Evolutionary conservation across 1,140 invertebrate species (phyloP).

Genomic region (Drosophila baimaii): DNA sequence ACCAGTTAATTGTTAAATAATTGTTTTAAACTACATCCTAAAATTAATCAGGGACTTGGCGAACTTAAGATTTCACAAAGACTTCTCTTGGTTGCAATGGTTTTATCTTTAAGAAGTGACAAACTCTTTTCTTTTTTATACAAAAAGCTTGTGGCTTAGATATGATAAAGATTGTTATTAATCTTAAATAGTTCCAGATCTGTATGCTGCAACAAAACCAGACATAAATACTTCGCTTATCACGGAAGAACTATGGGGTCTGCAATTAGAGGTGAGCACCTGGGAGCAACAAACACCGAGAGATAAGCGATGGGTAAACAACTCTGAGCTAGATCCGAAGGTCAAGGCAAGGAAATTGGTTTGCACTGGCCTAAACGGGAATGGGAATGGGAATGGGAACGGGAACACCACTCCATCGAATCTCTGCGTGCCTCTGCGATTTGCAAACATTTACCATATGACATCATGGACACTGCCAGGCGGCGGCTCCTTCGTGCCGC

Average conservation of each 20-base stretch:
- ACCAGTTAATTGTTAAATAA: too few relatives aligned
- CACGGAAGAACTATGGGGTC: neutral
- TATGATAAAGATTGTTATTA: too few relatives aligned
- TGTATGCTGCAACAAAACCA: too few relatives aligned
- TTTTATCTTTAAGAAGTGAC: too few relatives aligned
- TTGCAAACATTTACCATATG: slow-evolving; percentile 26
- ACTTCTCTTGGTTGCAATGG: too few relatives aligned
- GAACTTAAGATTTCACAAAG: neutral
- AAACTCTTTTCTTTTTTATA: neutral
- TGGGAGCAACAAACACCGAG: neutral
- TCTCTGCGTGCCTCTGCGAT: slow-evolving; percentile 3
- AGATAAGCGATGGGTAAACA: slow-evolving; percentile 12
- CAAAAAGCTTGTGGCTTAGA: too few relatives aligned
- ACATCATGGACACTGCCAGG: slow-evolving; percentile 51
- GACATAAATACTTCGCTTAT: neutral
- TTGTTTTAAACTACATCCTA: neutral
- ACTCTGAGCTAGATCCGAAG: neutral
- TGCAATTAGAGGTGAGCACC: neutral
- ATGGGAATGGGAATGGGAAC: too few relatives aligned
- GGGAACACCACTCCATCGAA: neutral
- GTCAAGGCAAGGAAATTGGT: slow-evolving; percentile 10
- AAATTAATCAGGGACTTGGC: neutral
- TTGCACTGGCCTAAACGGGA: slow-evolving; percentile 31
- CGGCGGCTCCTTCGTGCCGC: slow-evolving; percentile 39
- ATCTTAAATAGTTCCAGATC: neutral